phyloP scores from a whole-genome alignment of 2,113 vertebrate species.

The Strigops habroptila region DNA sequence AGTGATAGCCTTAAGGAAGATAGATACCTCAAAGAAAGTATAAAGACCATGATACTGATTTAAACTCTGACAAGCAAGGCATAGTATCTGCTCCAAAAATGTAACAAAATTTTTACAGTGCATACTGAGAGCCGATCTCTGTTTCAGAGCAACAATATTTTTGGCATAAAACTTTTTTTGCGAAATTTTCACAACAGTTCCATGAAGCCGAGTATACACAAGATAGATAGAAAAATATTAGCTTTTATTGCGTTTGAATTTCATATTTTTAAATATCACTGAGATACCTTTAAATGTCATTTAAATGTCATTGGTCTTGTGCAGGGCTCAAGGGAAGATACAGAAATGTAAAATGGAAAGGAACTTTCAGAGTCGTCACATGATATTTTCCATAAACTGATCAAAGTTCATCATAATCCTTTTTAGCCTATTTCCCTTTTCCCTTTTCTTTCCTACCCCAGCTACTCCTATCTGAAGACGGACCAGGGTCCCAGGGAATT shows the following conservation, averaged over 20 bases:
- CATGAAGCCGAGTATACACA: neutral
- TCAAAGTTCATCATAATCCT: neutral
- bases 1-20: neutral
- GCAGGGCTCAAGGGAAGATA: neutral
- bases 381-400: neutral
- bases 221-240: neutral
- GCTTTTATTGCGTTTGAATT: neutral
- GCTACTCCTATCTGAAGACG: neutral
- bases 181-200: neutral
- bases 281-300: neutral
- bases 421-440: neutral
- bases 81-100: neutral
- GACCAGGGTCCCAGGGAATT: neutral
- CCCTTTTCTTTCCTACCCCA: neutral
- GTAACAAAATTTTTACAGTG: neutral
- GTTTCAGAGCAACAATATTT: neutral
- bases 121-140: neutral
- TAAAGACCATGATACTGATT: neutral
- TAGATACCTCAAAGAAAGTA: neutral
- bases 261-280: neutral
- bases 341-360: neutral
- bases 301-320: conserved; percentile 12
- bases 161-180: neutral
- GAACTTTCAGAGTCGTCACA: neutral
- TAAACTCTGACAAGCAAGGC: neutral